Evolutionary conservation across 2,797 vertebrate genomes (phyloP).

Genomic region (Gymnothorax javanicus): DNA sequence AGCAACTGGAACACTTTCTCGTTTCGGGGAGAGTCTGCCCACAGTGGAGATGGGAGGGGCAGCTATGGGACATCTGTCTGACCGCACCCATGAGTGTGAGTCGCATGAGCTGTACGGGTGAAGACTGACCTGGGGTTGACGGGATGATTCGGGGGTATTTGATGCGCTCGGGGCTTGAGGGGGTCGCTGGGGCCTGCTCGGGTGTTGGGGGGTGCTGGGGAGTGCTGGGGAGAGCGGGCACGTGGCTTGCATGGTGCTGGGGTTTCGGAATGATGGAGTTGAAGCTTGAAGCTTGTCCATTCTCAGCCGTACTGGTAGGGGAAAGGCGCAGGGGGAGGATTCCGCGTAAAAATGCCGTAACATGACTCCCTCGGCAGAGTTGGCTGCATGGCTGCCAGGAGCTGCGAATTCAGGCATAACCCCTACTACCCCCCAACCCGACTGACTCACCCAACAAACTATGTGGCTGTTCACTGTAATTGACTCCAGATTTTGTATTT

Average conservation of each 20-base stretch:
- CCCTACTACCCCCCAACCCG: neutral
- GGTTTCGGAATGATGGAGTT: neutral
- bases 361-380: neutral
- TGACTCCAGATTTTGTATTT: slow-evolving; percentile 47
- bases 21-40: too few species aligned
- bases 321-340: neutral
- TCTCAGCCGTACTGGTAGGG: neutral
- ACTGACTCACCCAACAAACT: slow-evolving; percentile 23
- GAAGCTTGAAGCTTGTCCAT: neutral
- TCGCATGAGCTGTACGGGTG: neutral
- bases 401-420: slow-evolving; percentile 2
- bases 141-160: neutral
- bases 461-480: slow-evolving; percentile 37
- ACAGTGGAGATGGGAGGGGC: neutral
- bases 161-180: neutral
- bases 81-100: neutral
- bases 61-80: neutral
- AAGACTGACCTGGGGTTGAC: neutral
- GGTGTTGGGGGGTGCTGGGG: neutral
- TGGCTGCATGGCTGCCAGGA: slow-evolving; percentile 24
- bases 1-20: neutral
- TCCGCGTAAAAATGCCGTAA: slow-evolving; percentile 11
- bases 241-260: neutral
- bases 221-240: neutral
- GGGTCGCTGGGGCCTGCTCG: neutral